Percentiles rank a stretch among this genome's conserved stretches.
phyloP scores from a whole-genome alignment of 2,888 invertebrate genomes.

The Lydus trimaculatus region DNA sequence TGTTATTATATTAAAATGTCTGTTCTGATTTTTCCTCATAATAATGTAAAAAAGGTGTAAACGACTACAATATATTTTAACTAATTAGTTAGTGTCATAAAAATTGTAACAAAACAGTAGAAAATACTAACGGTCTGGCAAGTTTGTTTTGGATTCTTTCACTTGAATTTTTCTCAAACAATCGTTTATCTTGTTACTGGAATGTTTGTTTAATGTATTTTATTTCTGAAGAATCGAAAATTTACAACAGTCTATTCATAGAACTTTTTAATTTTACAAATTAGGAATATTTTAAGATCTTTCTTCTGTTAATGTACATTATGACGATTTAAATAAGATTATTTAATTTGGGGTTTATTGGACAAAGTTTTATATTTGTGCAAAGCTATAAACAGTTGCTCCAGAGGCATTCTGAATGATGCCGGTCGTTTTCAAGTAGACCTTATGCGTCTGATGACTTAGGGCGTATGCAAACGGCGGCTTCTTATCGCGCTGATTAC shows the following conservation, averaged over 20 bases:
- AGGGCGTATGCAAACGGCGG: no score
- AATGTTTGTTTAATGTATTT: conserved; percentile 26
- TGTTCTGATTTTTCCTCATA: conserved; percentile 3
- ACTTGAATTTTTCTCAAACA: conserved; percentile 26
- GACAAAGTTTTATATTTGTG: no score
- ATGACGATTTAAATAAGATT: no score
- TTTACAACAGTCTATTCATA: conserved; percentile 24
- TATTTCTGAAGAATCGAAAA: conserved; percentile 18
- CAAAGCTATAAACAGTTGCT: no score
- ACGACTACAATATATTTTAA: conserved; percentile 11
- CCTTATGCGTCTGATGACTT: no score
- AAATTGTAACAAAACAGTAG: conserved; percentile 19
- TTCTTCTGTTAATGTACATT: no score
- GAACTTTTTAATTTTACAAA: not conserved
- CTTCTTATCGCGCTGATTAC: no score
- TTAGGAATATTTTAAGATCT: not conserved
- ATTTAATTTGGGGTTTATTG: no score
- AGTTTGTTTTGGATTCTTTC: conserved; percentile 32
- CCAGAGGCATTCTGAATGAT: no score
- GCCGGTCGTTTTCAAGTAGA: no score
- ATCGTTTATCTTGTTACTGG: conserved; percentile 28
- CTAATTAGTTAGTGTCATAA: conserved; percentile 26
- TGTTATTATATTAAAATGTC: conserved; percentile 2
- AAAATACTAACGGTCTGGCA: conserved; percentile 18
- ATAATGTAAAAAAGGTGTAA: not conserved